Evolutionary conservation across 2,888 invertebrate genomes (phyloP).

Genomic region (Silvanus unidentatus): DNA sequence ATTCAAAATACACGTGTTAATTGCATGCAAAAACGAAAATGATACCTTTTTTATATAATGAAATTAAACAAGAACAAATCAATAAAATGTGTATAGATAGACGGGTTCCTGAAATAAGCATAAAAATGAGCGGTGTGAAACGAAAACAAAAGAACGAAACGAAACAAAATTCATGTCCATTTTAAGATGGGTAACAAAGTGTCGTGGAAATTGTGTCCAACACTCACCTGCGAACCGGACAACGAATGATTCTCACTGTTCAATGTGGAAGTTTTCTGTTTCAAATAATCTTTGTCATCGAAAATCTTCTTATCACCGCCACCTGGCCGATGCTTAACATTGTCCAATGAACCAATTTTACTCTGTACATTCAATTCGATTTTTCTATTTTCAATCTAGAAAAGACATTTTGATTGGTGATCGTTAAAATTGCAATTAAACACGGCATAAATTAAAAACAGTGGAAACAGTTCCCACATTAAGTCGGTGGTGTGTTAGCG

Average conservation of each 20-base stretch:
- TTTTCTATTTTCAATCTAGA: constrained; percentile 81
- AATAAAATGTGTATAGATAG: constrained; percentile 39
- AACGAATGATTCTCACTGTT: constrained; percentile 52
- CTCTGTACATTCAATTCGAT: constrained; percentile 88
- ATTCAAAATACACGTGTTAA: constrained; percentile 1
- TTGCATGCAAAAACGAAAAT: constrained; percentile 1
- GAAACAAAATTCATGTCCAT: constrained; percentile 11
- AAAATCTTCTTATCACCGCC: constrained; percentile 93
- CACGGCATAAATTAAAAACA: not conserved
- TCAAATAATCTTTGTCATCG: constrained; percentile 86
- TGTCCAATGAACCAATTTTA: constrained; percentile 87
- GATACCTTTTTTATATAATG: not conserved
- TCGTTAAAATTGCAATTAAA: not conserved
- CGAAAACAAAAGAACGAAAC: constrained; percentile 6
- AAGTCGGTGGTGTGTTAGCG: too few species aligned
- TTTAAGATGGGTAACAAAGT: constrained; percentile 19
- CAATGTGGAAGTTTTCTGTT: constrained; percentile 56
- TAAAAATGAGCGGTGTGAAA: constrained; percentile 12
- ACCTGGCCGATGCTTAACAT: constrained; percentile 85
- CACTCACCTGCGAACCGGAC: constrained; percentile 52
- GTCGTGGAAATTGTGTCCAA: constrained; percentile 14
- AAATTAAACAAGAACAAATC: constrained; percentile 1
- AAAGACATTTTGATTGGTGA: constrained; percentile 1
- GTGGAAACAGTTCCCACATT: too few species aligned
- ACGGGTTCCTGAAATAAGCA: constrained; percentile 31